Percentiles rank a stretch among this genome's conserved stretches.
Evolutionary conservation across 2,888 invertebrate genomes (phyloP).

Genomic region (Agrypnus murinus): DNA sequence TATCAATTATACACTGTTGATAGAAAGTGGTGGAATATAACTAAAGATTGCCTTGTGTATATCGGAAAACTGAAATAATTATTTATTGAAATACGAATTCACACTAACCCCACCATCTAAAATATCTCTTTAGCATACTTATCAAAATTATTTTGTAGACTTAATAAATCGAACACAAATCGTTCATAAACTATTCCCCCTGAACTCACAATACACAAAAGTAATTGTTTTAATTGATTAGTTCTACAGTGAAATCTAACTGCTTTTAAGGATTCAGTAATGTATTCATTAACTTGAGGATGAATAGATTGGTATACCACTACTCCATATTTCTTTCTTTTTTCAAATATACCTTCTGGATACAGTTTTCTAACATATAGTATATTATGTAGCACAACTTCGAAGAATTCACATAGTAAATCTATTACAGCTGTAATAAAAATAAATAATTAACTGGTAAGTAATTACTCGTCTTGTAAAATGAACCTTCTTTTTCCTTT

Average conservation of each 20-base stretch:
- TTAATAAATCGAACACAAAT: slow-evolving; percentile 71
- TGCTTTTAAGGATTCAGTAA: slow-evolving; percentile 74
- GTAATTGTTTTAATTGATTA: slow-evolving; percentile 73
- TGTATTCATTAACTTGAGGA: slow-evolving; percentile 79
- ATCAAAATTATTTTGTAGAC: slow-evolving; percentile 56
- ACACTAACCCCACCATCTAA: slow-evolving; percentile 67
- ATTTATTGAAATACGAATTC: slow-evolving; percentile 43
- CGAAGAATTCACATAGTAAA: slow-evolving; percentile 79
- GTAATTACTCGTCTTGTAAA: neutral
- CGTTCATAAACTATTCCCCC: slow-evolving; percentile 70
- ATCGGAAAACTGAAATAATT: slow-evolving; percentile 40
- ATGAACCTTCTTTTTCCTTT: slow-evolving; percentile 20
- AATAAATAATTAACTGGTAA: neutral
- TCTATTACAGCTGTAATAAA: slow-evolving; percentile 71
- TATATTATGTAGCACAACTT: slow-evolving; percentile 79
- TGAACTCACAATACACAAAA: slow-evolving; percentile 70
- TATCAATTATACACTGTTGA: no score
- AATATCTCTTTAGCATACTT: slow-evolving; percentile 66
- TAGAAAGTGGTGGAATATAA: no score
- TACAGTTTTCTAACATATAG: slow-evolving; percentile 77
- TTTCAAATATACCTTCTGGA: slow-evolving; percentile 77
- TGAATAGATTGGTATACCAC: slow-evolving; percentile 77
- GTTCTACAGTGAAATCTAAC: slow-evolving; percentile 72
- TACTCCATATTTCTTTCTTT: slow-evolving; percentile 78
- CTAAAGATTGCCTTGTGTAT: no score